Evolutionary conservation across 2,888 invertebrate species (phyloP).

Genomic region (Harmothoe impar): DNA sequence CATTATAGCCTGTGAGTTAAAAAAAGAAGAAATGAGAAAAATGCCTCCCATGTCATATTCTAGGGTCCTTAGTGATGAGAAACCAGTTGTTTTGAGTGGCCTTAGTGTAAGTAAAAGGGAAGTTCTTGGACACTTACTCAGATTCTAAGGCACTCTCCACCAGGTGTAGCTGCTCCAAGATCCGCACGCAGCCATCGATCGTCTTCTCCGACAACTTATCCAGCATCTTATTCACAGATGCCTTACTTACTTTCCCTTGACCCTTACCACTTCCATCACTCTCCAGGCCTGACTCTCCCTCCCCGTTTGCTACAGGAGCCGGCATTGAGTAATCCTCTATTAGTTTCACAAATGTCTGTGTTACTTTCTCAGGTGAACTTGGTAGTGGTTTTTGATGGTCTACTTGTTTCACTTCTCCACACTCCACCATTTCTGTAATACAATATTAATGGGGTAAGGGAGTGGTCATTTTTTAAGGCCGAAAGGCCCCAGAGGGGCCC

Average conservation of each 20-base stretch:
- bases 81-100: no score
- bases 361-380: constrained; percentile 41
- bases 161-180: constrained; percentile 78
- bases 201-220: constrained; percentile 72
- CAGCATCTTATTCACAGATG: constrained; percentile 68
- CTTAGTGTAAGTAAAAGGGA: neutral
- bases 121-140: constrained; percentile 76
- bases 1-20: no score
- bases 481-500: no score
- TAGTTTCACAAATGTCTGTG: constrained; percentile 43
- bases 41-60: no score
- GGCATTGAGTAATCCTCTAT: constrained; percentile 40
- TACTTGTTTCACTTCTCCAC: constrained; percentile 37
- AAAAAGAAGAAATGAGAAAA: no score
- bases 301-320: no score
- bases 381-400: constrained; percentile 30
- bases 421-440: constrained; percentile 48
- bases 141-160: constrained; percentile 77
- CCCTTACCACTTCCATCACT: constrained; percentile 3
- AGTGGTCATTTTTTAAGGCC: no score
- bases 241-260: neutral
- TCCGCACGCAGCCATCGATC: constrained; percentile 78
- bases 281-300: neutral
- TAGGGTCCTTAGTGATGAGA: no score
- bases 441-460: no score